Evolutionary conservation across 2,797 vertebrate species (phyloP), one percentile per base, ranked within the genome.

Genomic region (Bucorvus abyssinicus): DNA sequence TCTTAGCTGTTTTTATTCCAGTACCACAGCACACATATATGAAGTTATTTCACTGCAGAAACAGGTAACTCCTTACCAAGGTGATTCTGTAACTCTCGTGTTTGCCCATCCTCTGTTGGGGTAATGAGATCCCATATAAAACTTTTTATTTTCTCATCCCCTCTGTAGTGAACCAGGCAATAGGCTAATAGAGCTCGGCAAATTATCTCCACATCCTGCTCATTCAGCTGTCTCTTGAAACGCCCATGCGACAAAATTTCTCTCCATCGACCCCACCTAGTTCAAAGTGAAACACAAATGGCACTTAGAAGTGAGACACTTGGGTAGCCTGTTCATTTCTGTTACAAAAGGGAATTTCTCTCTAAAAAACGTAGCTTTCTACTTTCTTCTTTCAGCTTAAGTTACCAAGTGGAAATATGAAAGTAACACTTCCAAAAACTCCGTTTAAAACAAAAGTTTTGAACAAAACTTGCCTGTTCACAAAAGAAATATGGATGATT

Each of bases 91-190:
- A 99, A 98, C 97, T 99, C 99, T 89, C 99, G 98, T 67, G 99
- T 99, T 63, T 98, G 98, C n/a, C 99, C 99, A 26, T 99, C 98
- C 93, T 99, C 99, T 18, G 98, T 98, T 15, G 99, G 99, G 23
- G 99, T 99, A 42, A 99, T 99, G 88, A 99, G 98, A 97, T 99
- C 99, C 99, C 99, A 99, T 98, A 99, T 99, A 97, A 99, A 99
- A 96, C 99, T 98, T 98, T 99, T 99, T 92, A 99, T 99, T 97
- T 99, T 99, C 98, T 99, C 99, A 93, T 99, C 99, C 59, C 99
- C 99, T 73, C 99, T 98, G 96, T 99, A 99, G 97, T 99, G 99
- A 92, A 99, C 98, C 40, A 99, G 98, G 89, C 99, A 99, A 97
- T 99, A 99, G 32, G 99, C 97, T 89, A 99, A 97, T 3, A 99